phyloP scores from a whole-genome alignment of 2,888 invertebrate species.

The Lochmaea capreae region DNA sequence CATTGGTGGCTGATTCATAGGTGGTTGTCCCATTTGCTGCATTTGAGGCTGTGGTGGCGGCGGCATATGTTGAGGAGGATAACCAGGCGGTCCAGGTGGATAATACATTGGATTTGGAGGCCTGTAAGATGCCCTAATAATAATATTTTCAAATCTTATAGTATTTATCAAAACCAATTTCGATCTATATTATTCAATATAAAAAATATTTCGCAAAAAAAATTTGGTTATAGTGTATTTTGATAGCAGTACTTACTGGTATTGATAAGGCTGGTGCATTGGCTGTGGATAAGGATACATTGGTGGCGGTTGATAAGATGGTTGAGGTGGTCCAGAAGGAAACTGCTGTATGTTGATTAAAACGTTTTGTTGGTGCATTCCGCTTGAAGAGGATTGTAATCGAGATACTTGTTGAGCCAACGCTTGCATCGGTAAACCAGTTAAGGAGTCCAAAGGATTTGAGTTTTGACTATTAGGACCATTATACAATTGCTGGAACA shows the following conservation, averaged over 20 bases:
- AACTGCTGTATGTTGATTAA: slow-evolving; percentile 75
- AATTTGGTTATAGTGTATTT: slow-evolving; percentile 3
- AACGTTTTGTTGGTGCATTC: slow-evolving; percentile 74
- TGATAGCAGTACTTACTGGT: slow-evolving; percentile 59
- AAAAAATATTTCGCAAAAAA: not conserved
- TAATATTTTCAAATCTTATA: slow-evolving; percentile 27
- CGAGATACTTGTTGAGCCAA: slow-evolving; percentile 66
- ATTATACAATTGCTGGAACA: slow-evolving; percentile 61
- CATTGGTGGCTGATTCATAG: slow-evolving; percentile 58
- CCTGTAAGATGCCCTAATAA: slow-evolving; percentile 55
- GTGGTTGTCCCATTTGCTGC: slow-evolving; percentile 62
- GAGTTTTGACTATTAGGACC: slow-evolving; percentile 50
- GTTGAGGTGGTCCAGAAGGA: slow-evolving; percentile 66
- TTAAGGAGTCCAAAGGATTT: slow-evolving; percentile 58
- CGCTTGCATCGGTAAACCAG: slow-evolving; percentile 66
- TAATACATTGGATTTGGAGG: slow-evolving; percentile 61
- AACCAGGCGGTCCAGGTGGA: slow-evolving; percentile 62
- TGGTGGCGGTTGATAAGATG: slow-evolving; percentile 66
- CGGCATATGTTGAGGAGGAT: slow-evolving; percentile 64
- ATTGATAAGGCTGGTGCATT: slow-evolving; percentile 61
- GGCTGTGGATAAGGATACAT: slow-evolving; percentile 64
- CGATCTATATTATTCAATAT: too few relatives aligned
- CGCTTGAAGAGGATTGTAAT: slow-evolving; percentile 58
- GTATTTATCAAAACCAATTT: not conserved
- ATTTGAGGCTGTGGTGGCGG: slow-evolving; percentile 59